A percentile compares a stretch with the other conserved stretches of the same genome.
phyloP scores from a whole-genome alignment of 1,140 invertebrate genomes.

The Drosophila suzukii region DNA sequence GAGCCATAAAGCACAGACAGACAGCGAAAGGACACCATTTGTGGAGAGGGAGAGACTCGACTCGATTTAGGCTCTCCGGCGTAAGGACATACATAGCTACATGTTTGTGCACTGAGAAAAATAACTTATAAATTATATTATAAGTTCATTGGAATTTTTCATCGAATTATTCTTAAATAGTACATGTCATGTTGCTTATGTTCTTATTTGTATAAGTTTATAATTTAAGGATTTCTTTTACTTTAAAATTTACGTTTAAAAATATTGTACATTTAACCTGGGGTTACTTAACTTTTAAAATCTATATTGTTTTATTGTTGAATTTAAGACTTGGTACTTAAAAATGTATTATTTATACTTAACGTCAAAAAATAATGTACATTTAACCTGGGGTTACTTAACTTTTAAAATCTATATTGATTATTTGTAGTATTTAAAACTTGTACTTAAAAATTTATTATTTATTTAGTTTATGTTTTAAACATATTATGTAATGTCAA shows the following conservation, averaged over 20 bases:
- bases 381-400: neutral
- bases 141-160: neutral
- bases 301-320: neutral
- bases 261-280: neutral
- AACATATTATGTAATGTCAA: too few relatives aligned
- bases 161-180: too few relatives aligned
- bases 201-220: neutral
- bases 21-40: constrained; percentile 17
- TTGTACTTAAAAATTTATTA: too few relatives aligned
- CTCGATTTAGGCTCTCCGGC: constrained; percentile 14
- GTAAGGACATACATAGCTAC: neutral
- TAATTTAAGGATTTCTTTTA: neutral
- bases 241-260: neutral
- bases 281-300: neutral
- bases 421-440: neutral
- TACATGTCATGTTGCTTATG: too few relatives aligned
- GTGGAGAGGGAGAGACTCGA: neutral
- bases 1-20: constrained; percentile 24
- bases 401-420: neutral
- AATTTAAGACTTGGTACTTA: too few relatives aligned
- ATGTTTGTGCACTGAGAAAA: constrained; percentile 3
- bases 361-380: neutral
- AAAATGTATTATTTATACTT: too few relatives aligned
- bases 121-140: neutral
- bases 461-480: too few relatives aligned